Evolutionary conservation across 2,113 vertebrate genomes (phyloP), one percentile per base, ranked within the genome.

Genomic region (Megaleporinus macrocephalus): DNA sequence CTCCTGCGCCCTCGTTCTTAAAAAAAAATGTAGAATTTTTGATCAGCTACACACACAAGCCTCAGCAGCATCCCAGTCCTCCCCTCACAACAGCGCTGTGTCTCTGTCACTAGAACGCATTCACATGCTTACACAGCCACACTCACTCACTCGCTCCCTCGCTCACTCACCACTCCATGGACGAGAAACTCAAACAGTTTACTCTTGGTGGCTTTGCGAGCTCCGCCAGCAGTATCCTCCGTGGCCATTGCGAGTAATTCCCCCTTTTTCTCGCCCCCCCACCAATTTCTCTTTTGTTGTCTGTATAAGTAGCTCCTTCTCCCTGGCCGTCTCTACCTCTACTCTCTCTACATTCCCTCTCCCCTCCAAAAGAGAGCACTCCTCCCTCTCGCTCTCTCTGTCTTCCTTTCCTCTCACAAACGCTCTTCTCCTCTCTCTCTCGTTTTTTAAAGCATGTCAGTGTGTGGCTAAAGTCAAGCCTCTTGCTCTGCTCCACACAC

Each of bases 111-210:
- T 30, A 73, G 51, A 62, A 76, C 15, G 55, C 62, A 41, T 79
- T 33, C 18, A 53, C 55, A 73, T 77, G 47, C 69, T 74, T 55
- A 84, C 77, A 44, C 41, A 44, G 41, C 41, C 41, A 44, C 41
- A 69, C 30, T 75, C 69, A 65, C 63, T 75, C 51, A 82, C 36
- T 18, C 22, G 44, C 74, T 55, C 57, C 55, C 79, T 24, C 93
- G 36, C 36, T 36, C 36, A 97, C 98, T 99, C 96, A 99, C 98
- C 96, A 98, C 97, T 94, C 98, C 97, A 94, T 99, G 98, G 94
- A 99, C 98, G 93, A 99, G 96, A 96, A 99, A 99, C 97, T 99
- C 97, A 95, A 99, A 99, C 95, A 99, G 97, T 99, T 98, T 99
- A 96, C 98, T 99, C 96, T 99, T 99, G 93, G 98, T 99, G 92